phyloP scores from a whole-genome alignment of 1,140 invertebrate genomes.

The Anagrus nilaparvatae region DNA sequence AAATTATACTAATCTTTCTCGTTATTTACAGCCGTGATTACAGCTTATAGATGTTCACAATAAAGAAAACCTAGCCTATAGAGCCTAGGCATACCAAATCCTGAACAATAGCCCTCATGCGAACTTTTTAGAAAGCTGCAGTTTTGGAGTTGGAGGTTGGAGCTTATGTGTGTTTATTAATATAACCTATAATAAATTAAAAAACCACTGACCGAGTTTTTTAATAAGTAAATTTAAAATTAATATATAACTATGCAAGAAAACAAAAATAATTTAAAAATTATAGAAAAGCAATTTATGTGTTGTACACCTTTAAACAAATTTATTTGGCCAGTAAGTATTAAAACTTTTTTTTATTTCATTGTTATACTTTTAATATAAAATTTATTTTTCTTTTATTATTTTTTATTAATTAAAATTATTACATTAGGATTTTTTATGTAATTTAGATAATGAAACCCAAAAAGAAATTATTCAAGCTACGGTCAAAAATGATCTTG shows the following conservation, averaged over 20 bases:
- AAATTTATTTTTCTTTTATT: conserved; percentile 1
- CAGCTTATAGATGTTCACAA: too few species aligned
- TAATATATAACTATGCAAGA: not conserved
- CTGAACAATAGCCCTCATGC: not conserved
- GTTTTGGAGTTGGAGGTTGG: too few species aligned
- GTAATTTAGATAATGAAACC: conserved; percentile 18
- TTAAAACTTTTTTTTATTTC: not conserved
- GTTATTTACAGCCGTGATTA: too few species aligned
- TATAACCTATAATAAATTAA: too few species aligned
- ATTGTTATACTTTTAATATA: not conserved
- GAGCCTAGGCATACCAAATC: too few species aligned
- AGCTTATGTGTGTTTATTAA: too few species aligned
- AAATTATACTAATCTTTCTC: too few species aligned
- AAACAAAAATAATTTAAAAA: not conserved
- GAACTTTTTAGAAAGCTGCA: not conserved
- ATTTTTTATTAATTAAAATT: conserved; percentile 4
- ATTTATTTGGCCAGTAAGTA: conserved; percentile 31
- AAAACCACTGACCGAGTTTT: not conserved
- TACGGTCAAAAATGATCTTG: conserved; percentile 34
- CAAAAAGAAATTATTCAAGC: conserved; percentile 35
- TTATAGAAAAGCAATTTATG: conserved; percentile 31
- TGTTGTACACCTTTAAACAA: conserved; percentile 32
- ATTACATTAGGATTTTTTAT: conserved; percentile 18
- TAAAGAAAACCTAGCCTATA: too few species aligned
- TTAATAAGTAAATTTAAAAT: not conserved